Base-by-base conservation (phyloP, 2,113 vertebrate species). In the Mobula hypostoma region DNA sequence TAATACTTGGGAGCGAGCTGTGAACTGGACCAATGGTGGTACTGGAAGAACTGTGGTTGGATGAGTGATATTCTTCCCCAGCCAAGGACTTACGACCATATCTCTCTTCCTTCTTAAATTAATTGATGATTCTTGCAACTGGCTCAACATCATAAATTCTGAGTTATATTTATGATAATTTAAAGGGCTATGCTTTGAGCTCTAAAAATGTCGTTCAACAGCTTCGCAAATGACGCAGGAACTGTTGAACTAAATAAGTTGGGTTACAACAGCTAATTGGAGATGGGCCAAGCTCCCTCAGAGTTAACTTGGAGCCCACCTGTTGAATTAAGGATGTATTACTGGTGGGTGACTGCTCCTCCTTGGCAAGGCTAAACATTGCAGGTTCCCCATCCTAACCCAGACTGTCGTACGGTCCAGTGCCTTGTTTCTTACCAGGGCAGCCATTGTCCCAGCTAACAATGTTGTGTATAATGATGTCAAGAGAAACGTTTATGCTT, bases 1-100 rank as follows among this genome's bases (percentile, higher is more conserved):
- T 97, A 97, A 97, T 95, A 94, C 94, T 90, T 90, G 85, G 85
- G 61, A 66, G 61, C 61, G 85, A 90, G 85, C 61, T 90, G 85
- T 90, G 61, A 66, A 90, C 61, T 66, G 85, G 32, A n/a, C 14
- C 19, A 17, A 32, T 90, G 85, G 85, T 66, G 29, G 17, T 90
- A 61, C 85, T 90, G 85, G 61, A 90, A 66, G 85, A 90, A 90
- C 66, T 90, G 85, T 12, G 85, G 85, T 61, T 12, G 7, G 4
- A 32, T n/a, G 29, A n/a, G 27, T n/a, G 32, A 27, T 66, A 32
- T 90, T 90, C 85, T 32, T 63, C n/a, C 61, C 61, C 15, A 66
- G 32, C 6, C 5, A 19, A 90, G 61, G 85, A 90, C 61, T 7
- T 63, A 0, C 5, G 15, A 32, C n/a, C 58, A 66, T 19, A 68